Evolutionary conservation across 1,140 invertebrate species (phyloP).

Genomic region (Drosophila navojoa): DNA sequence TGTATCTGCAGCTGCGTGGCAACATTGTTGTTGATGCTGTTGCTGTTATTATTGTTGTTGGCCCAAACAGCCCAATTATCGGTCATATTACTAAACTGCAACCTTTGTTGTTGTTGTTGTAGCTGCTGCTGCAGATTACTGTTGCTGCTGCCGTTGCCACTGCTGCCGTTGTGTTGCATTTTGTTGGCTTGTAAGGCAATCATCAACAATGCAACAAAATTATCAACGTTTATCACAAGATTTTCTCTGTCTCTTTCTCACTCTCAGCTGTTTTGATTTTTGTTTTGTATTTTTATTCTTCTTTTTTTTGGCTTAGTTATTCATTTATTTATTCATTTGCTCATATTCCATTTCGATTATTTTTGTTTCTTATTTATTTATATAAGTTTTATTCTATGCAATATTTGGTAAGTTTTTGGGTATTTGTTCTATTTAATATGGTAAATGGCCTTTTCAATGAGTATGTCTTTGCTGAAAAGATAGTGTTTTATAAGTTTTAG

Average conservation of each 20-base stretch:
- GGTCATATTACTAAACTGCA: slow-evolving; percentile 30
- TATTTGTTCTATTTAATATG: not conserved
- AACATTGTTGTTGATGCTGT: slow-evolving; percentile 29
- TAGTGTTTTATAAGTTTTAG: not conserved
- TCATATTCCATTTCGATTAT: not conserved
- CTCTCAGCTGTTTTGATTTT: too few species aligned
- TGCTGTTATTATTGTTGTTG: slow-evolving; percentile 31
- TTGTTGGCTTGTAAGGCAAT: slow-evolving; percentile 70
- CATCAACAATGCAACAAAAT: slow-evolving; percentile 72
- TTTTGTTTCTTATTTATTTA: not conserved
- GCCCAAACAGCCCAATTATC: slow-evolving; percentile 62
- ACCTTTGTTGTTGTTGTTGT: slow-evolving; percentile 34
- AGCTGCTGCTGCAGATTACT: slow-evolving; percentile 49
- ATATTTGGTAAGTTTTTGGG: slow-evolving; percentile 45
- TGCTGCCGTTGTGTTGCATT: slow-evolving; percentile 69
- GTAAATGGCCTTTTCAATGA: slow-evolving; percentile 12
- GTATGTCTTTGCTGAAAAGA: not conserved
- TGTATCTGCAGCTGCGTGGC: slow-evolving; percentile 56
- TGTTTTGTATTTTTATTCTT: slow-evolving; percentile 23
- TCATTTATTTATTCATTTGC: slow-evolving; percentile 14
- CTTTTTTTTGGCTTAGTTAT: slow-evolving; percentile 26
- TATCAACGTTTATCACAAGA: slow-evolving; percentile 72
- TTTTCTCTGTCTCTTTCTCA: slow-evolving; percentile 16
- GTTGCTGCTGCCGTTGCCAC: slow-evolving; percentile 29
- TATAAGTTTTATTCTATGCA: slow-evolving; percentile 17